phyloP scores from a whole-genome alignment of 2,113 vertebrate genomes.

The Neolamprologus tretocephalus region DNA sequence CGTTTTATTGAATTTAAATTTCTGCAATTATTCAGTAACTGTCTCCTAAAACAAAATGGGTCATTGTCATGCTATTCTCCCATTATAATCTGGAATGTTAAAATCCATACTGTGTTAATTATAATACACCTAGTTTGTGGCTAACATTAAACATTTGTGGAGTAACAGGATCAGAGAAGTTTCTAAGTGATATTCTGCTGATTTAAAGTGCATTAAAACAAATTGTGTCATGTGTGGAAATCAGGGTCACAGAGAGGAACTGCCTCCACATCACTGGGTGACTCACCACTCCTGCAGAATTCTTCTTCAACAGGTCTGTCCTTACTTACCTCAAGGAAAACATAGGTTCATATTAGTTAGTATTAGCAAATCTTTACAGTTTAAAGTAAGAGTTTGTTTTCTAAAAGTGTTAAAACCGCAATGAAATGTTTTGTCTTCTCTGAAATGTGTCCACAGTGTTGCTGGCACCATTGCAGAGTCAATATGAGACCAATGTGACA shows the following conservation, averaged over 20 bases:
- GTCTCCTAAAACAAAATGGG: rapidly evolving
- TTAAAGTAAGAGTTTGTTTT: not conserved
- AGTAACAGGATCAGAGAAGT: not conserved
- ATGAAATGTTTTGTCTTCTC: not conserved
- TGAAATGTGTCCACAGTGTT: not conserved
- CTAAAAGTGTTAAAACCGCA: not conserved
- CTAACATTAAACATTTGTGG: not conserved
- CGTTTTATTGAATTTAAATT: not conserved
- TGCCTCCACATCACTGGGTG: not conserved
- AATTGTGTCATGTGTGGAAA: not conserved
- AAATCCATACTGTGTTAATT: not conserved
- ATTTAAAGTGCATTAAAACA: not conserved
- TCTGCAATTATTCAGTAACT: not conserved
- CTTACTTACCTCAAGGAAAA: not conserved
- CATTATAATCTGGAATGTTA: not conserved
- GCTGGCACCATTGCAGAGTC: not conserved
- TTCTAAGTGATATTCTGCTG: not conserved
- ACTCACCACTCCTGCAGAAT: not conserved
- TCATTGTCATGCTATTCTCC: not conserved
- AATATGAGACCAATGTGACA: not conserved
- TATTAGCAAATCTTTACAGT: not conserved
- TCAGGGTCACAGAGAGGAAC: not conserved
- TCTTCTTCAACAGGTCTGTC: not conserved
- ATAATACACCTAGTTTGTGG: not conserved
- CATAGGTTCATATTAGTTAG: not conserved